These are phyloP conservation scores for Antechinus stuartii DNA, from an alignment of 2,113 vertebrate species.

Conservation along the genomic window DNA sequence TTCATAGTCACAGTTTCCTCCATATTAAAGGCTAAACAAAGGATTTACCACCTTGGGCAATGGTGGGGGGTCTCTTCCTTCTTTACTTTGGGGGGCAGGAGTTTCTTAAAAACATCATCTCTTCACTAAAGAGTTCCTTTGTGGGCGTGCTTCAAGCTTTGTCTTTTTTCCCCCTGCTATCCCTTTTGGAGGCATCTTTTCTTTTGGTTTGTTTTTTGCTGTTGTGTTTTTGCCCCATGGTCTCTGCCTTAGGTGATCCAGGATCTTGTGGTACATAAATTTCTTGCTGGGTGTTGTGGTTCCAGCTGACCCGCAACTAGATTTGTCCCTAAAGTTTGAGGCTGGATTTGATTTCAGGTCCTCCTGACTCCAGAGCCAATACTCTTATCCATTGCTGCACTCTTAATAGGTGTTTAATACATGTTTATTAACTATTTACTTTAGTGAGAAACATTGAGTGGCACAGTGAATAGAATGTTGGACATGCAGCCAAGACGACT, in stretches of 20 bases:
- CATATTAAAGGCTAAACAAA: slow-evolving; percentile 94
- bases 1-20: slow-evolving; percentile 96
- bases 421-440: not conserved
- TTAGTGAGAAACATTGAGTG: not conserved
- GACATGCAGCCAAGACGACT: not conserved
- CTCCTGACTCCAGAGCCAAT: no score
- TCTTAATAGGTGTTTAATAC: not conserved
- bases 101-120: slow-evolving; percentile 97
- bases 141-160: slow-evolving; percentile 73
- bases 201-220: slow-evolving; percentile 64
- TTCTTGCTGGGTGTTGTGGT: slow-evolving; percentile 79
- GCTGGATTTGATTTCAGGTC: not conserved
- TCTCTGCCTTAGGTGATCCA: slow-evolving; percentile 78
- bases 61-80: slow-evolving; percentile 88
- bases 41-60: slow-evolving; percentile 95
- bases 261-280: slow-evolving; percentile 82
- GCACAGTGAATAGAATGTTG: not conserved
- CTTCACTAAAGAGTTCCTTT: slow-evolving; percentile 83
- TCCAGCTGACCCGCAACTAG: no score
- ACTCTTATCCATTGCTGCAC: no score
- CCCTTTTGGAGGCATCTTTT: slow-evolving; percentile 81
- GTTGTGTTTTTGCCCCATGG: slow-evolving; percentile 74
- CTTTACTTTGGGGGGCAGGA: slow-evolving; percentile 92
- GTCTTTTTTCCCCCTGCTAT: slow-evolving; percentile 83
- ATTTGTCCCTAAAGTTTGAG: not conserved